Evolutionary conservation across 1,140 invertebrate species (phyloP).

Genomic region (Leptinotarsa texana): DNA sequence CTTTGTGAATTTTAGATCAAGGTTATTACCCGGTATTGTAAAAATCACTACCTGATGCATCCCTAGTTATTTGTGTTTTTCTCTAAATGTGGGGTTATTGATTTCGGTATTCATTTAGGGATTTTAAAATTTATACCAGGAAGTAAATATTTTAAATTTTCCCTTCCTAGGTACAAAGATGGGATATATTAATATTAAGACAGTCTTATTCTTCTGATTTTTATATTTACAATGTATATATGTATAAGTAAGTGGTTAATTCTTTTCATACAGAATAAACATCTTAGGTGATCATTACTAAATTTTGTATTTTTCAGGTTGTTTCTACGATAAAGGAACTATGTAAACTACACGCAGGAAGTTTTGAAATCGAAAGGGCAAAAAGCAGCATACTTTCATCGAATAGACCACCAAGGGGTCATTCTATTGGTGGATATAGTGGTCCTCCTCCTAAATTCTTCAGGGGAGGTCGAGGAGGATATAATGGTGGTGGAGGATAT

Average conservation of each 20-base stretch:
- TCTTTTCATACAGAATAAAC: neutral
- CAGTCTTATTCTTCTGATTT: too few relatives aligned
- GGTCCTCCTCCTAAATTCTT: slow-evolving; percentile 53
- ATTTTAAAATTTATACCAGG: too few relatives aligned
- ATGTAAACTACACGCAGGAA: slow-evolving; percentile 74
- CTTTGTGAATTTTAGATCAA: slow-evolving; percentile 11
- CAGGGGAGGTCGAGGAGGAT: slow-evolving; percentile 45
- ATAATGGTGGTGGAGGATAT: slow-evolving; percentile 29
- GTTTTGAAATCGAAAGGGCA: slow-evolving; percentile 66
- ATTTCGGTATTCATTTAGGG: too few relatives aligned
- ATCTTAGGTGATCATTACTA: neutral
- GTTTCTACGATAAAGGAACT: slow-evolving; percentile 68
- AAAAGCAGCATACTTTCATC: slow-evolving; percentile 41
- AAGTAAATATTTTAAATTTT: too few relatives aligned
- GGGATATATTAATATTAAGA: too few relatives aligned
- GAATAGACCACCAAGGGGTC: slow-evolving; percentile 56
- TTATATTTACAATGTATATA: too few relatives aligned
- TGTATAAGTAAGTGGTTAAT: too few relatives aligned
- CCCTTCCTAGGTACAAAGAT: too few relatives aligned
- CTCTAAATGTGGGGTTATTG: too few relatives aligned
- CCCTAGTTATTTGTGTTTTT: neutral
- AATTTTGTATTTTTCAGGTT: slow-evolving; percentile 56
- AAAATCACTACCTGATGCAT: slow-evolving; percentile 3
- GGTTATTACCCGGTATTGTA: neutral
- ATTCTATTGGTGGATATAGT: slow-evolving; percentile 46